phyloP scores from a whole-genome alignment of 2,888 invertebrate species.

The Thymelicus lineola region DNA sequence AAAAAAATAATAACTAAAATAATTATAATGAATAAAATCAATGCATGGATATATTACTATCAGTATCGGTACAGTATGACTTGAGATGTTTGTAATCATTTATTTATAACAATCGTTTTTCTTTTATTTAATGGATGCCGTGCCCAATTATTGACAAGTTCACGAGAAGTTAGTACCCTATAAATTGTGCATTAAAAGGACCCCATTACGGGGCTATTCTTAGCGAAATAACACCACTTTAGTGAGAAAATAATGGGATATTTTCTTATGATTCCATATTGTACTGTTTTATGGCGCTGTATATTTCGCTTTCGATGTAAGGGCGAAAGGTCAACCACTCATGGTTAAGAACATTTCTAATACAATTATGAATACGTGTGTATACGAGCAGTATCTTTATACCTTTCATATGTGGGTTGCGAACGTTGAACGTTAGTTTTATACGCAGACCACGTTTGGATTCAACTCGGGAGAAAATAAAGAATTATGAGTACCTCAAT shows the following conservation, averaged over 20 bases:
- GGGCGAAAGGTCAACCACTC: constrained; percentile 25
- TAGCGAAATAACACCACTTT: constrained; percentile 21
- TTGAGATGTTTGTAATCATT: too few relatives aligned
- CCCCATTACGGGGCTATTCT: constrained; percentile 19
- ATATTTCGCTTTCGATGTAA: constrained; percentile 17
- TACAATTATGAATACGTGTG: constrained; percentile 18
- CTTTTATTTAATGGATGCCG: too few relatives aligned
- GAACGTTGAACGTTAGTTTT: neutral
- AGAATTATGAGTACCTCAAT: too few relatives aligned
- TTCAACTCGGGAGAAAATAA: neutral
- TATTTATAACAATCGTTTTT: too few relatives aligned
- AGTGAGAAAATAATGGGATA: constrained; percentile 30
- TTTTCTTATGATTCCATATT: constrained; percentile 29
- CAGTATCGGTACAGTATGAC: too few relatives aligned
- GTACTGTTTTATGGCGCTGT: constrained; percentile 23
- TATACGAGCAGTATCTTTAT: constrained; percentile 4
- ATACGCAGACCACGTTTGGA: neutral
- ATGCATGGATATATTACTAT: too few relatives aligned
- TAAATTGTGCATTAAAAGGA: constrained; percentile 18
- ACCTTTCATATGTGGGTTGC: neutral
- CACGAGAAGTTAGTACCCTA: constrained; percentile 21
- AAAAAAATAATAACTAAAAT: too few relatives aligned
- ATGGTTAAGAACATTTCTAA: constrained; percentile 28
- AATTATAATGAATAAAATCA: too few relatives aligned
- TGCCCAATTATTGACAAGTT: too few relatives aligned